Conservation (phyloP, 2,113 vertebrate genomes). For the Platysteira castanea region DNA sequence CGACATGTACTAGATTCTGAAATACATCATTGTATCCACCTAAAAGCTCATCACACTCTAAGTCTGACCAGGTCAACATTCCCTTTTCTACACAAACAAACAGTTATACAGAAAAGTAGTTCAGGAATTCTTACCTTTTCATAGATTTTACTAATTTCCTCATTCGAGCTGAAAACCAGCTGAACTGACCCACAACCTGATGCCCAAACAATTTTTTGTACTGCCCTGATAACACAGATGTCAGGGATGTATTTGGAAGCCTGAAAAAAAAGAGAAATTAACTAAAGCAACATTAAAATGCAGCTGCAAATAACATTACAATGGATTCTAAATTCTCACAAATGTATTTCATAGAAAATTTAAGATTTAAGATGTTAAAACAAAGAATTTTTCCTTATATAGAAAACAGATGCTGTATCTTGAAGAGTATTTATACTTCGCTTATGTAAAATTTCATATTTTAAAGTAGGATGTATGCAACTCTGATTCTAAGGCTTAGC, state of each 20-base stretch:
- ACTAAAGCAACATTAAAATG: not conserved
- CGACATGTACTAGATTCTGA: not conserved
- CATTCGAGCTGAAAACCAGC: conserved; percentile 95
- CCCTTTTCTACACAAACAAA: not conserved
- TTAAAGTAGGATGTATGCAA: not conserved
- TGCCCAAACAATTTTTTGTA: conserved; percentile 98
- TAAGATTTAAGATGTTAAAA: not conserved
- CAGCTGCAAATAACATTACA: not conserved
- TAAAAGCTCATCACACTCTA: not conserved
- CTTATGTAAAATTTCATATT: not conserved
- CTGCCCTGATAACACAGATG: conserved; percentile 95
- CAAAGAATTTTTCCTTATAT: not conserved
- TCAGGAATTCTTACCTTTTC: conserved; percentile 85
- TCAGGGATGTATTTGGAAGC: conserved; percentile 98
- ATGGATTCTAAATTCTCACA: not conserved
- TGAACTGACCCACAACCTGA: conserved; percentile 96
- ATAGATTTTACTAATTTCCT: conserved; percentile 98
- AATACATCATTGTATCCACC: not conserved
- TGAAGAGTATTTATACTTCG: not conserved
- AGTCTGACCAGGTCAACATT: not conserved
- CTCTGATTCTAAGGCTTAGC: not conserved
- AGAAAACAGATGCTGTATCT: not conserved
- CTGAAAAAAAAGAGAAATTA: conserved; percentile 73
- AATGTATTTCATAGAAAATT: not conserved
- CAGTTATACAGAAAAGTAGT: not conserved